Evolutionary conservation across 2,888 invertebrate genomes (phyloP).

Genomic region (Pristionchus mayeri): DNA sequence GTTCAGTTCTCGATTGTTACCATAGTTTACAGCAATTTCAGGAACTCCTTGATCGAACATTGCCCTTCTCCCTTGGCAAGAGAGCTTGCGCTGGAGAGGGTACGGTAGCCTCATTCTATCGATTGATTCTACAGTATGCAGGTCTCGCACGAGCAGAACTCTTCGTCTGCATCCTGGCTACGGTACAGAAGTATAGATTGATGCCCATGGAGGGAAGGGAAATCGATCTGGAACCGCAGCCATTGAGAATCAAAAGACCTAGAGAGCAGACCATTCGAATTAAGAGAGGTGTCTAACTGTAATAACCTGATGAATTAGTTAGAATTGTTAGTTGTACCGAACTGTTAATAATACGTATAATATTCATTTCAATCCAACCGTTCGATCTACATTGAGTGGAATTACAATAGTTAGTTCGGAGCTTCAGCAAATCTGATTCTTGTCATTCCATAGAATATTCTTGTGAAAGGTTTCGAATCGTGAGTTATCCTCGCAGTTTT

Average conservation of each 20-base stretch:
- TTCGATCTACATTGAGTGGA: too few relatives aligned
- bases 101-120: background rate
- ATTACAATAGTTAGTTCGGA: too few relatives aligned
- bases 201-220: background rate
- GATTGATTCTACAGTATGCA: background rate
- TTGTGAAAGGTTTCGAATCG: too few relatives aligned
- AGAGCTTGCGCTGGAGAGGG: background rate
- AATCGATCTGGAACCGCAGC: background rate
- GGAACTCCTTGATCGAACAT: conserved; percentile 1
- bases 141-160: conserved; percentile 9
- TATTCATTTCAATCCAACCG: too few relatives aligned
- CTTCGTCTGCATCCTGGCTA: background rate
- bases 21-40: background rate
- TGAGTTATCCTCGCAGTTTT: too few relatives aligned
- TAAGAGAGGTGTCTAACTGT: background rate
- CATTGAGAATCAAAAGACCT: background rate
- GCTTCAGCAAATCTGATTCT: too few relatives aligned
- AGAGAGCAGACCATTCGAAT: background rate
- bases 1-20: too few relatives aligned
- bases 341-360: too few relatives aligned
- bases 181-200: conserved; percentile 15
- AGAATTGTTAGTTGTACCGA: too few relatives aligned
- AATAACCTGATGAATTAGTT: too few relatives aligned
- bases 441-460: too few relatives aligned
- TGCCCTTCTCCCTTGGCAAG: conserved; percentile 24